phyloP scores from a whole-genome alignment of 2,113 vertebrate genomes.

The Petromus typicus region DNA sequence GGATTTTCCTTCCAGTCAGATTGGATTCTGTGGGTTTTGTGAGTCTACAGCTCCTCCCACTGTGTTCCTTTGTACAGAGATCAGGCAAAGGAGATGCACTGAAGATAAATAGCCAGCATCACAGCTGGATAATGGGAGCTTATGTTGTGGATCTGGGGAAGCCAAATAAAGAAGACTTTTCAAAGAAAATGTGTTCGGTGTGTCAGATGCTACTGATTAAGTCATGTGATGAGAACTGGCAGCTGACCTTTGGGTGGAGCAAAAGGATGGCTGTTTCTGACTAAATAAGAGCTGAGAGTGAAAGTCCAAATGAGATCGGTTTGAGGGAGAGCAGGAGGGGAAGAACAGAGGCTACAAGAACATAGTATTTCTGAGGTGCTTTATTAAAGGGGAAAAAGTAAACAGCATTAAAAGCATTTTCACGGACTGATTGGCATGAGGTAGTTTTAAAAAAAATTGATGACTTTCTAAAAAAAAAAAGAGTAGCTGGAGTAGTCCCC shows the following conservation, averaged over 20 bases:
- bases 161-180: not conserved
- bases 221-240: not conserved
- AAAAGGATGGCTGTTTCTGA: not conserved
- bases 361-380: not conserved
- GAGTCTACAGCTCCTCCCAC: not conserved
- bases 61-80: not conserved
- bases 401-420: not conserved
- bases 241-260: not conserved
- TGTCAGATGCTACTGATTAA: not conserved
- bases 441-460: not conserved
- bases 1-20: not conserved
- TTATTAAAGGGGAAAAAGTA: not conserved
- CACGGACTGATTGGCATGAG: not conserved
- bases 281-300: not conserved
- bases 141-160: not conserved
- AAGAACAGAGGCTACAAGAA: not conserved
- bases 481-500: not conserved
- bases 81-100: not conserved
- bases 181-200: not conserved
- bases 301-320: not conserved
- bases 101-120: not conserved
- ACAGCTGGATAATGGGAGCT: not conserved
- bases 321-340: not conserved
- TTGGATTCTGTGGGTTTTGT: not conserved
- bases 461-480: not conserved